phyloP scores from a whole-genome alignment of 2,888 invertebrate genomes.

The Heteromyza rotundicornis region DNA sequence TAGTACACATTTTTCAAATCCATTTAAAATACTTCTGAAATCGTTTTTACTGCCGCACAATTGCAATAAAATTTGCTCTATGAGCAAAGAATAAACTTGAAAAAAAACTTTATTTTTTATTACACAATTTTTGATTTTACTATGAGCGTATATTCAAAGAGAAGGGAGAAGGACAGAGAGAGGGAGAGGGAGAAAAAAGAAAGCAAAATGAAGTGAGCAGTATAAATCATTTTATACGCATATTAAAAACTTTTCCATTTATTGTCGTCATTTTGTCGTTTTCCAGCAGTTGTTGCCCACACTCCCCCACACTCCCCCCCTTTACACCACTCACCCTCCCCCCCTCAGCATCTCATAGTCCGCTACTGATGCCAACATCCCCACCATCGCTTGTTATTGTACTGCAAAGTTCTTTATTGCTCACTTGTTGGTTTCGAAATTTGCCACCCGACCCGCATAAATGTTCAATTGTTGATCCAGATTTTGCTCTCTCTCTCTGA shows the following conservation, averaged over 20 bases:
- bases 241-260: slow-evolving; percentile 58
- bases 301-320: neutral
- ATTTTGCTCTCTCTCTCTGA: neutral
- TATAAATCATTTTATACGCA: slow-evolving; percentile 57
- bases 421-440: slow-evolving; percentile 47
- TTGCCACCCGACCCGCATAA: slow-evolving; percentile 3
- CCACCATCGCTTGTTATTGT: slow-evolving; percentile 36
- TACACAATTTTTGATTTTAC: slow-evolving; percentile 6
- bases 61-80: too few relatives aligned
- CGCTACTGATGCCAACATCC: neutral
- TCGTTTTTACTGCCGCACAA: too few relatives aligned
- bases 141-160: neutral
- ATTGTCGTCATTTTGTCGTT: slow-evolving; percentile 50
- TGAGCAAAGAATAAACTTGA: neutral
- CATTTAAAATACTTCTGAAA: too few relatives aligned
- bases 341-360: too few relatives aligned
- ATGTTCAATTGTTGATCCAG: slow-evolving; percentile 10
- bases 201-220: slow-evolving; percentile 19
- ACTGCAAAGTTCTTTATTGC: slow-evolving; percentile 57
- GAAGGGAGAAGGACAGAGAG: neutral
- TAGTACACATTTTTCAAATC: too few relatives aligned
- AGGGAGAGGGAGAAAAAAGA: neutral
- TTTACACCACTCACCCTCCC: neutral
- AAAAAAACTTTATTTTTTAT: neutral
- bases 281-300: slow-evolving; percentile 1